Conservation (phyloP, 2,888 invertebrate genomes). For the Oscheius sp. region DNA sequence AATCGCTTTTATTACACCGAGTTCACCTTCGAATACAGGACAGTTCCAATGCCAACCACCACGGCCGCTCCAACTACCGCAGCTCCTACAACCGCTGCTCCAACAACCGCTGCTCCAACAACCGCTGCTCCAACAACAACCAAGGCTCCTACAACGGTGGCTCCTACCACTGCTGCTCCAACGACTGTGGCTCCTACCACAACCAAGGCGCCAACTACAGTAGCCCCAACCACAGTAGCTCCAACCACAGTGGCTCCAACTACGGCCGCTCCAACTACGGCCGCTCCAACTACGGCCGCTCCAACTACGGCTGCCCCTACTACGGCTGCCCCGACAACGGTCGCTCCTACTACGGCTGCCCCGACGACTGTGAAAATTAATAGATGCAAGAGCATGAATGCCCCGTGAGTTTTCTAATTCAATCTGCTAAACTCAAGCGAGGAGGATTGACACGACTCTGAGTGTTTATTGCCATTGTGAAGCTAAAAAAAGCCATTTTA, state of each 20-base stretch:
- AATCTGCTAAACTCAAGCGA: too few species aligned
- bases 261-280: too few species aligned
- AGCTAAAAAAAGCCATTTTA: too few species aligned
- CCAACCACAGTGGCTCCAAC: background rate
- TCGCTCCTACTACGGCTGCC: background rate
- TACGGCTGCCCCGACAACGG: too few species aligned
- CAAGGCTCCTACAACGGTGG: too few species aligned
- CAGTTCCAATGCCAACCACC: background rate
- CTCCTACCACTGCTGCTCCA: background rate
- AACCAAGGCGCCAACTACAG: background rate
- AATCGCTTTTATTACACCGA: constrained; percentile 37
- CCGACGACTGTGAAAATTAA: background rate
- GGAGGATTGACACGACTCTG: too few species aligned
- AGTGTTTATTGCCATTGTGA: too few species aligned
- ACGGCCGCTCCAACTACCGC: background rate
- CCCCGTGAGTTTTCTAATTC: constrained; percentile 4
- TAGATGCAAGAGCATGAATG: constrained; percentile 24
- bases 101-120: background rate
- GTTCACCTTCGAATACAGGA: constrained; percentile 33
- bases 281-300: too few species aligned
- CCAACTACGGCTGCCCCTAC: too few species aligned
- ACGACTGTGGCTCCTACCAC: background rate
- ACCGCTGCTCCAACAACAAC: background rate
- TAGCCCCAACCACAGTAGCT: background rate
- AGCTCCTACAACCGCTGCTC: background rate